A percentile compares a stretch with the other conserved stretches of the same genome.
phyloP scores from a whole-genome alignment of 2,797 vertebrate genomes.

The Anguilla anguilla region DNA sequence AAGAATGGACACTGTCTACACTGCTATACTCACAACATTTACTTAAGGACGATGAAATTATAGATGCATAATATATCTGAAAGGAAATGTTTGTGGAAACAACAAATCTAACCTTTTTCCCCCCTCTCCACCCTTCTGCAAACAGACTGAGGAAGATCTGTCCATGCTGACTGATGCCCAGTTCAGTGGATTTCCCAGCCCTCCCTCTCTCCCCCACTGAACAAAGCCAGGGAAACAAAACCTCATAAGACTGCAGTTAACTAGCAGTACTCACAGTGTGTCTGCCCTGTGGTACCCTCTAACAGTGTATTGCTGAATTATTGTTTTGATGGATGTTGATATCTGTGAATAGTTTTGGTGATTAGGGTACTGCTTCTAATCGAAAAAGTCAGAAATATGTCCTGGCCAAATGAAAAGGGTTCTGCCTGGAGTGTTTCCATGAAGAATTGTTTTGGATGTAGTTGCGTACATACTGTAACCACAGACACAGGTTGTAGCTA shows the following conservation, averaged over 20 bases:
- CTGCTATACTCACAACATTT: background rate
- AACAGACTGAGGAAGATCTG: slow-evolving; percentile 68
- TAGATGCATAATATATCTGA: background rate
- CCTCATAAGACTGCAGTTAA: background rate
- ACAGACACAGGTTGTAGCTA: background rate
- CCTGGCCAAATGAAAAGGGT: background rate
- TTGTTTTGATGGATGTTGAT: background rate
- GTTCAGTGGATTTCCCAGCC: slow-evolving; percentile 75
- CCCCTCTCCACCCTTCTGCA: slow-evolving; percentile 35
- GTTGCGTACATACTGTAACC: background rate
- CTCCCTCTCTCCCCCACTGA: slow-evolving; percentile 73
- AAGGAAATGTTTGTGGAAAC: background rate
- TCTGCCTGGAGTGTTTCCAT: slow-evolving; percentile 4
- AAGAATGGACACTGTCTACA: background rate
- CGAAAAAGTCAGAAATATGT: background rate
- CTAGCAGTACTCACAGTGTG: background rate
- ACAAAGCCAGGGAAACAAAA: background rate
- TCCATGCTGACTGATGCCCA: slow-evolving; percentile 66
- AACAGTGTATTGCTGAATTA: background rate
- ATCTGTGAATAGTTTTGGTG: background rate
- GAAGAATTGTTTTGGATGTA: background rate
- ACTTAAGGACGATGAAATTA: background rate
- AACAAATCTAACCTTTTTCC: background rate
- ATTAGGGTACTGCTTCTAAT: background rate
- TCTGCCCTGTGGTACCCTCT: background rate